Conservation (phyloP, 2,113 vertebrate species). For the Aythya baeri region DNA sequence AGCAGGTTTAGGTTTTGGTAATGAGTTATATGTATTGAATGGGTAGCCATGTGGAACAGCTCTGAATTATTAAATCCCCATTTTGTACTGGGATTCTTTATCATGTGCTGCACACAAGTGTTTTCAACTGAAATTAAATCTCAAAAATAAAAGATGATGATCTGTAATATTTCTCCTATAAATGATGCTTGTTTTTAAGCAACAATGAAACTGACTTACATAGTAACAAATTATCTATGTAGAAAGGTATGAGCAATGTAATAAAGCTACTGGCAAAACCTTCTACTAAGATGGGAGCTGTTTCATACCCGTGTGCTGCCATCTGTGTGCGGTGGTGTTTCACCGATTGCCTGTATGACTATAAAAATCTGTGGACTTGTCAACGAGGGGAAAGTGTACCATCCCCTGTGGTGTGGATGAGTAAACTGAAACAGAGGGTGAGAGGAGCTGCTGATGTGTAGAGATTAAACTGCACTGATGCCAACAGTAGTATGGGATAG, state of each 20-base stretch:
- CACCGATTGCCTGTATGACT: neutral
- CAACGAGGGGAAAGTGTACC: too few relatives aligned
- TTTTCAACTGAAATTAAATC: neutral
- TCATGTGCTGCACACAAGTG: neutral
- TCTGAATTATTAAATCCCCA: constrained; percentile 33
- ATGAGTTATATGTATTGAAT: neutral
- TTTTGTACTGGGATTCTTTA: neutral
- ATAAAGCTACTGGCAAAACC: neutral
- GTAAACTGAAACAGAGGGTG: neutral
- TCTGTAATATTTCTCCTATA: neutral
- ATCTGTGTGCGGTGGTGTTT: accelerated
- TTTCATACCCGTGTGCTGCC: accelerated
- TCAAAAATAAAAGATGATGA: neutral
- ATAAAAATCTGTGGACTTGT: neutral
- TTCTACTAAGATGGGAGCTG: neutral
- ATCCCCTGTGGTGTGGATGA: too few relatives aligned
- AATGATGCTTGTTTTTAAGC: neutral
- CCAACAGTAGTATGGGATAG: neutral
- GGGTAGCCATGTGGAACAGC: constrained; percentile 40
- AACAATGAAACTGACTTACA: neutral
- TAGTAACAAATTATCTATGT: neutral
- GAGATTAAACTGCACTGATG: neutral
- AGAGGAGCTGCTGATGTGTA: neutral
- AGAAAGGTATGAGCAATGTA: neutral
- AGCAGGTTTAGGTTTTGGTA: neutral